Evolutionary conservation across 2,113 vertebrate genomes (phyloP).

Genomic region (Myotis lucifugus): DNA sequence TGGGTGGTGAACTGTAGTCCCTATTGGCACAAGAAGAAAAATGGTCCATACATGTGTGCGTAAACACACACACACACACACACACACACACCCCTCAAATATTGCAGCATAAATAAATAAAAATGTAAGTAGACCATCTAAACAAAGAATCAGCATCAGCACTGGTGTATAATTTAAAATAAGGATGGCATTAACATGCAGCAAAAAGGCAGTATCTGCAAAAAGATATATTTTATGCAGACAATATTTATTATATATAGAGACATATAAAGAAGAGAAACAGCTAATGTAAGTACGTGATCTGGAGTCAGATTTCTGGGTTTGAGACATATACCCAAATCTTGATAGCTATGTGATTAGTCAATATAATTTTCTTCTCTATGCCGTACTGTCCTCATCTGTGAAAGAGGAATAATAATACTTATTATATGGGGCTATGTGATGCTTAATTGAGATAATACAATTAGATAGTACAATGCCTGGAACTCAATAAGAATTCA

Average conservation of each 20-base stretch:
- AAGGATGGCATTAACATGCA: neutral
- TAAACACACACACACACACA: neutral
- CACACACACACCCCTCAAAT: neutral
- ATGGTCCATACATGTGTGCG: accelerated
- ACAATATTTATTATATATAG: neutral
- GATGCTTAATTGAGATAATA: neutral
- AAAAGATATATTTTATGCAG: neutral
- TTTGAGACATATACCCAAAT: neutral
- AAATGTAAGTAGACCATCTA: neutral
- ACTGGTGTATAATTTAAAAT: neutral
- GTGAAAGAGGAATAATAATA: neutral
- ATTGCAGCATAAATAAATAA: neutral
- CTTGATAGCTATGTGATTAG: neutral
- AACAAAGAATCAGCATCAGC: neutral
- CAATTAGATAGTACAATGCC: neutral
- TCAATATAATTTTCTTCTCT: neutral
- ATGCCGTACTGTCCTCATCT: neutral
- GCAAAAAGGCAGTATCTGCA: neutral
- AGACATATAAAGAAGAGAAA: neutral
- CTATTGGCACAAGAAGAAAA: neutral
- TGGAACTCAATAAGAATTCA: neutral
- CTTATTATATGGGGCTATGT: neutral
- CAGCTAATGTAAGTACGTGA: neutral
- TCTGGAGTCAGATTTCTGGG: neutral
- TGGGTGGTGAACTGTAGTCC: neutral